Conservation (phyloP, 1,140 invertebrate species). For the Holcopasites calliopsidis region DNA sequence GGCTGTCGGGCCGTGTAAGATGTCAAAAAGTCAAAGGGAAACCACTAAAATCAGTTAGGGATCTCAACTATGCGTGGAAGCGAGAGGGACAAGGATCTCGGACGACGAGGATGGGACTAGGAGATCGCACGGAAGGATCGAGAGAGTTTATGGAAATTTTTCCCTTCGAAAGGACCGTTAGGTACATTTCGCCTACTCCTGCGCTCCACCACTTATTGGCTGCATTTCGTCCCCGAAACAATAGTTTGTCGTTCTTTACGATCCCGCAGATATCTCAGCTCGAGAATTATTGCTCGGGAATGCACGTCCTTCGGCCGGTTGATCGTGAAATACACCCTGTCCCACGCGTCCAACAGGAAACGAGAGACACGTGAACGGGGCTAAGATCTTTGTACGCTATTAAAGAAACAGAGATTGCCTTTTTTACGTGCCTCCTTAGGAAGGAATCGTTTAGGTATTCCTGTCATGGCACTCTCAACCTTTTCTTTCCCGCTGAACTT, state of each 20-base stretch:
- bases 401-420: not conserved
- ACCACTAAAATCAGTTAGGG: slow-evolving; percentile 80
- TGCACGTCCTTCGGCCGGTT: slow-evolving; percentile 9
- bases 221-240: slow-evolving; percentile 57
- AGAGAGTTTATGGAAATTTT: slow-evolving; percentile 74
- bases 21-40: slow-evolving; percentile 80
- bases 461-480: too few relatives aligned
- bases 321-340: not conserved
- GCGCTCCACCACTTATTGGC: slow-evolving; percentile 53
- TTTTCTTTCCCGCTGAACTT: too few relatives aligned
- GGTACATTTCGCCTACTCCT: slow-evolving; percentile 55
- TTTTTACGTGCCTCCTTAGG: not conserved
- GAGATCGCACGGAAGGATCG: slow-evolving; percentile 36
- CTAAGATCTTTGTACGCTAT: not conserved
- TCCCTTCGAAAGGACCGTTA: slow-evolving; percentile 54
- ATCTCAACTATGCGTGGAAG: slow-evolving; percentile 77
- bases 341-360: not conserved
- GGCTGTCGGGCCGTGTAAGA: slow-evolving; percentile 78
- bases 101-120: slow-evolving; percentile 51
- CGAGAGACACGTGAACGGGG: not conserved
- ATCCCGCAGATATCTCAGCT: slow-evolving; percentile 49
- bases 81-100: slow-evolving; percentile 41
- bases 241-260: slow-evolving; percentile 53
- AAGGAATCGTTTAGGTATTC: not conserved
- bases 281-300: slow-evolving; percentile 47